These are phyloP conservation scores for Anarhynchus alexandrinus DNA, from an alignment of 2,113 vertebrate species.

Conservation along the genomic window DNA sequence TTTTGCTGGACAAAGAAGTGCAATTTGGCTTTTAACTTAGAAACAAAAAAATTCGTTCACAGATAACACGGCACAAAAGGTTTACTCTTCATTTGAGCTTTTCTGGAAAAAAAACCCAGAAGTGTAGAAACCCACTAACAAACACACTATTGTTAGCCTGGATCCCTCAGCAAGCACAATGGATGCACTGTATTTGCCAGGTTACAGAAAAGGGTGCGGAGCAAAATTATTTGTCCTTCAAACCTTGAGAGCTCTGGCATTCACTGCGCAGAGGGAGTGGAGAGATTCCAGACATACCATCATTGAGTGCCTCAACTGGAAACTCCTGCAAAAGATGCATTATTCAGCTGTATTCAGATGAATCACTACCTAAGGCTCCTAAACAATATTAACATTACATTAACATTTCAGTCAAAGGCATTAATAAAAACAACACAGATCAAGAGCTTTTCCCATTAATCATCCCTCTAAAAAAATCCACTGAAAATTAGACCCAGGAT, in stretches of 20 bases:
- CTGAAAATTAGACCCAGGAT: not conserved
- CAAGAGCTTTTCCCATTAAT: not conserved
- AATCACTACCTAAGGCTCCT: not conserved
- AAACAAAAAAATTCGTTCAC: not conserved
- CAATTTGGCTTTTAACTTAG: not conserved
- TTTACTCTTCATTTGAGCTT: not conserved
- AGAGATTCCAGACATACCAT: constrained; percentile 37
- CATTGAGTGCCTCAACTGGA: not conserved
- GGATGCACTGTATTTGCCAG: not conserved
- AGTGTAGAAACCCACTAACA: not conserved
- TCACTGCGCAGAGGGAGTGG: not conserved
- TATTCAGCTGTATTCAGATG: not conserved
- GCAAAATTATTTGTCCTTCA: constrained; percentile 17
- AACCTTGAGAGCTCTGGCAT: not conserved
- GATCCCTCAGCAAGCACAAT: not conserved
- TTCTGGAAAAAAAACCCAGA: not conserved
- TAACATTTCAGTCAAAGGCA: not conserved
- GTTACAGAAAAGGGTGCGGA: not conserved
- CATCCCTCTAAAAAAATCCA: not conserved
- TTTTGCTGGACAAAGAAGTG: not conserved
- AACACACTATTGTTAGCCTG: not conserved
- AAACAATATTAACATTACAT: not conserved
- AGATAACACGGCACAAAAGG: not conserved
- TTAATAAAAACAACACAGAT: not conserved
- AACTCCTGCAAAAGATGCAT: constrained; percentile 5